Evolutionary conservation across 2,797 vertebrate genomes (phyloP), one percentile per base, ranked within the genome.

Genomic region (Onychomys arenicola): DNA sequence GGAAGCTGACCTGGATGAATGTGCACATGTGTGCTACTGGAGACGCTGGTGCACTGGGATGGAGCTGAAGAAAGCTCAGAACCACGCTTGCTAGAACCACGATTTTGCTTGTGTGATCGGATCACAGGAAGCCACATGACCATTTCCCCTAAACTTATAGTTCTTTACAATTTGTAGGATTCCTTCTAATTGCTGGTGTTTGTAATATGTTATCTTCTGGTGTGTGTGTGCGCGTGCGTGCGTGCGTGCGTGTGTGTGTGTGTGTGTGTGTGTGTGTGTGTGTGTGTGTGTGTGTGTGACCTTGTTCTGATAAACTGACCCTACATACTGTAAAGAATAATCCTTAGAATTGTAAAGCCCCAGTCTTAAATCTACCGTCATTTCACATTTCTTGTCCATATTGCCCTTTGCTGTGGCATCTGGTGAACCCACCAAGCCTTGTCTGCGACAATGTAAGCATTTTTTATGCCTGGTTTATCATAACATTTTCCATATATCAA

Each of bases 1-100:
- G 77, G 49, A 16, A 37, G 63, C 25, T 43, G 2, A 6, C 27
- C 29, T 34, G 1, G 4, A 11, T 34, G 25, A 73, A 21, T 10
- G 21, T 21, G 10, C 1, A 19, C 63, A 21, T 25, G 1, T 17
- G 16, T 1, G 8, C 6, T 1, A 2, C 21, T 10, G 16, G 43
- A 69, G 40, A 92, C 73, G 55, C 16, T 23, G 9, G 10, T 2
- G 21, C 11, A 4, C 16, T 27, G 29, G 27, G 65, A 63, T 0
- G 46, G n/a, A 34, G 7, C 43, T 14, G 29, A 55, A 34, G 21
- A 46, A 73, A 75, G 19, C 17, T 37, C 34, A n/a, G 25, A 86
- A 13, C 8, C 3, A 7, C 3, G 37, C 81, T 49, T 65, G 52
- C 75, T 46, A 49, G 46, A 7, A 34, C 73, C 12, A 34, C 80